phyloP scores from a whole-genome alignment of 1,140 invertebrate species.

The Coptotermes formosanus region DNA sequence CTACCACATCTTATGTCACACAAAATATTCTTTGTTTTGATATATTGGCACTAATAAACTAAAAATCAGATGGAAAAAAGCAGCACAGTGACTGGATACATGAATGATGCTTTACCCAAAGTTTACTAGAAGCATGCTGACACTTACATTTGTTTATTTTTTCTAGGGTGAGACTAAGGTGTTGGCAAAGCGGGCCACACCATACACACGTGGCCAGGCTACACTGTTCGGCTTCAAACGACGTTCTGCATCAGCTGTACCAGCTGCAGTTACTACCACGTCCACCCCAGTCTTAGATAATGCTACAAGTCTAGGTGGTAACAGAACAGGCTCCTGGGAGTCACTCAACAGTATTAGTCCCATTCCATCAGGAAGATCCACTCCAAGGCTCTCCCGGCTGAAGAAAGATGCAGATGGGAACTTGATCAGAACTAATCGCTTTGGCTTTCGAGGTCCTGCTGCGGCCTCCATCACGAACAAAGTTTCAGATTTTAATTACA shows the following conservation, averaged over 20 bases:
- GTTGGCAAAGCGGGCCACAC: background rate
- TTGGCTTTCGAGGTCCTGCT: constrained; percentile 51
- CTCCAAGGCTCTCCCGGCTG: constrained; percentile 52
- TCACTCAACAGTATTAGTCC: constrained; percentile 36
- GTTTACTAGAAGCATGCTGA: background rate
- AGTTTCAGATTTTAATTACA: constrained; percentile 28
- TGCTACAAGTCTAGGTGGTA: background rate
- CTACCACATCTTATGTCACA: too few species aligned
- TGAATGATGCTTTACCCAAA: too few species aligned
- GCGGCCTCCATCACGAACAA: constrained; percentile 25
- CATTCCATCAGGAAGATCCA: constrained; percentile 47
- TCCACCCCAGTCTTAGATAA: constrained; percentile 9
- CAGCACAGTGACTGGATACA: too few species aligned
- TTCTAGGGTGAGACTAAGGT: constrained; percentile 26
- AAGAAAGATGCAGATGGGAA: constrained; percentile 50
- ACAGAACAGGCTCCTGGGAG: constrained; percentile 41
- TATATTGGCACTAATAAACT: too few species aligned
- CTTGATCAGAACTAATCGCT: constrained; percentile 50
- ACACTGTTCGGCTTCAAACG: constrained; percentile 69
- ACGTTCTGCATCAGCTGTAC: constrained; percentile 55
- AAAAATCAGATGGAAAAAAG: too few species aligned
- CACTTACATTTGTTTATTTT: background rate
- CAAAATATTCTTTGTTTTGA: too few species aligned
- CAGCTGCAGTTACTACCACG: constrained; percentile 42
- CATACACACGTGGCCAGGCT: constrained; percentile 58